These are phyloP conservation scores for Eilema sororculum DNA, from an alignment of 2,888 invertebrate genomes.

Conservation along the genomic window DNA sequence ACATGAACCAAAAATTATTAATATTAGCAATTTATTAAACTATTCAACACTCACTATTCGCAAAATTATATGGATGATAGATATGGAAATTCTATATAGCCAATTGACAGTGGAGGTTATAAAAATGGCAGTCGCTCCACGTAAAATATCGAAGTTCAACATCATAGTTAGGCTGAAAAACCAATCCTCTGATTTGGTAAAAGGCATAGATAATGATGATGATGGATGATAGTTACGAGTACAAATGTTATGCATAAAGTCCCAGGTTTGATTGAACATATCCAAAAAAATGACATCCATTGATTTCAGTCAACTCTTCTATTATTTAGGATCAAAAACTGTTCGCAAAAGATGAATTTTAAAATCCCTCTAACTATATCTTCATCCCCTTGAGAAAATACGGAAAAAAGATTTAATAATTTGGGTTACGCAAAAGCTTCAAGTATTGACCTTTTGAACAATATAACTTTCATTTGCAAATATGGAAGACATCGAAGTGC, in stretches of 20 bases:
- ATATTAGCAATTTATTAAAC: neutral
- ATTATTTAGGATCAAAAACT: neutral
- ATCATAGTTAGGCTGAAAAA: too few species aligned
- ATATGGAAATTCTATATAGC: too few species aligned
- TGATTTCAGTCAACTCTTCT: neutral
- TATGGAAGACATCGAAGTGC: conserved; percentile 28
- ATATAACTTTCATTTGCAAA: conserved; percentile 10
- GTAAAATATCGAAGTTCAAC: too few species aligned
- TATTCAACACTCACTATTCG: neutral
- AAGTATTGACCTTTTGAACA: neutral
- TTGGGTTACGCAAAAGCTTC: neutral
- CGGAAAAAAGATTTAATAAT: neutral
- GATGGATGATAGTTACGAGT: too few species aligned
- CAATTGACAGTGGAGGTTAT: too few species aligned
- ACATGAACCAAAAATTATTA: neutral
- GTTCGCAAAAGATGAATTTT: neutral
- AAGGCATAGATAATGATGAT: too few species aligned
- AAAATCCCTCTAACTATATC: neutral
- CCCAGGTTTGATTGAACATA: too few species aligned
- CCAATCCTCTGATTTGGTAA: too few species aligned
- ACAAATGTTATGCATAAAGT: too few species aligned
- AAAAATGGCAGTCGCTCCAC: too few species aligned
- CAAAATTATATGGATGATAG: too few species aligned
- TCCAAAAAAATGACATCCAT: neutral
- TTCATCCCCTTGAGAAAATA: neutral